Evolutionary conservation across 2,113 vertebrate genomes (phyloP).

Genomic region (Hydrolagus affinis): DNA sequence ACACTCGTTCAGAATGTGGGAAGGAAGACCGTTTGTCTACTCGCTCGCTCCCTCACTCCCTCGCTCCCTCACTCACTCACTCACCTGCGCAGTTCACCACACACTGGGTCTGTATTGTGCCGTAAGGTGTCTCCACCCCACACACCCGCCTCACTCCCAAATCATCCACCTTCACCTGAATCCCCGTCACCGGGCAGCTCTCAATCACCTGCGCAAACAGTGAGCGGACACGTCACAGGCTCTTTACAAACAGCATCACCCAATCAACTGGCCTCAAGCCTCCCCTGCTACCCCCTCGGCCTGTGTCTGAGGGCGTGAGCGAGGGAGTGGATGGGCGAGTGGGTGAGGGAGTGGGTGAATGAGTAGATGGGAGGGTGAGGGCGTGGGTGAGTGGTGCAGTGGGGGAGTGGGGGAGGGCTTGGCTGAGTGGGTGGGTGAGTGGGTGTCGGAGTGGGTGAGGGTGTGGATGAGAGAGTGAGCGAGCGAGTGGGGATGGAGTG

Average conservation of each 20-base stretch:
- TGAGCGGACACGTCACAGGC: neutral
- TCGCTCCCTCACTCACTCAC: neutral
- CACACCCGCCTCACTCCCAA: slow-evolving; percentile 69
- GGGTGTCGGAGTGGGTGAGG: too few relatives aligned
- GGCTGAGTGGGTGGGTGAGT: too few relatives aligned
- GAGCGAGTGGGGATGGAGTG: neutral
- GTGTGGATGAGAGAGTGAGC: too few relatives aligned
- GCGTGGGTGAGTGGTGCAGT: too few relatives aligned
- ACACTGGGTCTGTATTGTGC: slow-evolving; percentile 74
- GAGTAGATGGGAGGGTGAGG: too few relatives aligned
- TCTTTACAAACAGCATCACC: too few relatives aligned
- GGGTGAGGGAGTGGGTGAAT: too few relatives aligned
- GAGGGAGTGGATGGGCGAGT: too few relatives aligned
- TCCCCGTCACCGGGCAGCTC: slow-evolving; percentile 83
- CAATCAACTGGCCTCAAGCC: fast-evolving
- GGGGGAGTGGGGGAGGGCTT: too few relatives aligned
- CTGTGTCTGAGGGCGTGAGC: too few relatives aligned
- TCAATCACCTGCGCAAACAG: slow-evolving; percentile 71
- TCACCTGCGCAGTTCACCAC: slow-evolving; percentile 92
- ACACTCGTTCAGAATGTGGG: too few relatives aligned
- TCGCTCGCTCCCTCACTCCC: neutral
- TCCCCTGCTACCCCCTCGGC: neutral
- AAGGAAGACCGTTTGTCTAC: too few relatives aligned
- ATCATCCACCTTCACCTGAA: slow-evolving; percentile 67
- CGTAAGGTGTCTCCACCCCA: slow-evolving; percentile 70